phyloP scores from a whole-genome alignment of 1,140 invertebrate species.

The Drosophila kanapiae region DNA sequence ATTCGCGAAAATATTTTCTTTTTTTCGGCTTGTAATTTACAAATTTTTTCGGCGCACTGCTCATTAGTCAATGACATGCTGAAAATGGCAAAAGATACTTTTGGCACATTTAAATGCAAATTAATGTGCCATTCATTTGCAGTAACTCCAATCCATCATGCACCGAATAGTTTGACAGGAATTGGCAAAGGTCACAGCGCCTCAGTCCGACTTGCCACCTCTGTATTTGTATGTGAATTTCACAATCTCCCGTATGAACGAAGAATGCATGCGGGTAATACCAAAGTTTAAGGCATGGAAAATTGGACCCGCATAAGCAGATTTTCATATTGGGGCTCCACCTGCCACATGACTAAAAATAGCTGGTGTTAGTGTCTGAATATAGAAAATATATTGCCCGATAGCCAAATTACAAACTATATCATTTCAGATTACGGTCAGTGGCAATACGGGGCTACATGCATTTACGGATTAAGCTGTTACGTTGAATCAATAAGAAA shows the following conservation, averaged over 20 bases:
- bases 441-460: not conserved
- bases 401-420: constrained; percentile 8
- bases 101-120: constrained; percentile 58
- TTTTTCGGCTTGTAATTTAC: constrained; percentile 38
- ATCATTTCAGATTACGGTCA: constrained; percentile 1
- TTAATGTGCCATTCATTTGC: constrained; percentile 55
- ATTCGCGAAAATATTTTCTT: constrained; percentile 42
- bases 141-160: constrained; percentile 42
- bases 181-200: constrained; percentile 41
- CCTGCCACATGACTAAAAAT: constrained; percentile 33
- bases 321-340: constrained; percentile 35
- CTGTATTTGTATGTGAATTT: constrained; percentile 12
- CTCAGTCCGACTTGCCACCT: constrained; percentile 23
- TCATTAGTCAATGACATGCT: constrained; percentile 57
- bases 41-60: constrained; percentile 43
- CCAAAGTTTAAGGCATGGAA: constrained; percentile 48
- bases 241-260: constrained; percentile 19
- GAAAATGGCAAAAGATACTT: constrained; percentile 50
- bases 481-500: constrained; percentile 29
- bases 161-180: constrained; percentile 35
- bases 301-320: constrained; percentile 31
- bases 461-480: constrained; percentile 7
- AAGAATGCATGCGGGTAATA: constrained; percentile 37
- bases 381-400: not conserved
- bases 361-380: not conserved